These are phyloP conservation scores for Drosophila simulans DNA, from an alignment of 1,140 invertebrate species.

Conservation along the genomic window DNA sequence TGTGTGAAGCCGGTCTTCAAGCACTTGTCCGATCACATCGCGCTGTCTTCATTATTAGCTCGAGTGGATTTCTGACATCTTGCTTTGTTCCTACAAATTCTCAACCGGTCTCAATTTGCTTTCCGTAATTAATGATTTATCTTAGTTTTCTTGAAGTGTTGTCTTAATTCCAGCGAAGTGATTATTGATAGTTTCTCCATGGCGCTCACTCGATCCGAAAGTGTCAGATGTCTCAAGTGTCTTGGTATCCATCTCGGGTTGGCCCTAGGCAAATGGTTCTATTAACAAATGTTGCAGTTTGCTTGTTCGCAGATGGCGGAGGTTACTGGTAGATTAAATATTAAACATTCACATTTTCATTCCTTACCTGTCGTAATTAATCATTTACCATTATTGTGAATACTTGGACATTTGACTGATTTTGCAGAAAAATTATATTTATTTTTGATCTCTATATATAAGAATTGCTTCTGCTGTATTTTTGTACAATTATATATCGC, in stretches of 20 bases:
- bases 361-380: neutral
- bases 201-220: conserved; percentile 31
- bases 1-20: conserved; percentile 62
- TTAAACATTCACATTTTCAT: conserved; percentile 16
- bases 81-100: conserved; percentile 65
- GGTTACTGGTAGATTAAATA: conserved; percentile 11
- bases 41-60: conserved; percentile 59
- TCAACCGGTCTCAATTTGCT: conserved; percentile 64
- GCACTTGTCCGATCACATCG: conserved; percentile 67
- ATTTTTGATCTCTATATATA: too few relatives aligned
- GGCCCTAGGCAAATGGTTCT: conserved; percentile 15
- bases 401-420: too few relatives aligned
- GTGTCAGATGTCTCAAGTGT: conserved; percentile 49
- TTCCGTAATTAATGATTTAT: conserved; percentile 76
- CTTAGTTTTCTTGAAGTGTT: conserved; percentile 62
- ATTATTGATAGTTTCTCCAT: conserved; percentile 69
- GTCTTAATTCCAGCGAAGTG: conserved; percentile 73
- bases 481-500: too few relatives aligned
- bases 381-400: neutral
- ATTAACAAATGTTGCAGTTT: conserved; percentile 19
- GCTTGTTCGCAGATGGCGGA: conserved; percentile 18
- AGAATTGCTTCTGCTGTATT: too few relatives aligned
- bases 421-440: too few relatives aligned
- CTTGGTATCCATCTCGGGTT: conserved; percentile 26
- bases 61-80: conserved; percentile 79